A percentile compares a stretch with the other conserved stretches of the same genome.
Conservation (phyloP, 2,888 invertebrate genomes). For the Linnaemya tessellans region DNA sequence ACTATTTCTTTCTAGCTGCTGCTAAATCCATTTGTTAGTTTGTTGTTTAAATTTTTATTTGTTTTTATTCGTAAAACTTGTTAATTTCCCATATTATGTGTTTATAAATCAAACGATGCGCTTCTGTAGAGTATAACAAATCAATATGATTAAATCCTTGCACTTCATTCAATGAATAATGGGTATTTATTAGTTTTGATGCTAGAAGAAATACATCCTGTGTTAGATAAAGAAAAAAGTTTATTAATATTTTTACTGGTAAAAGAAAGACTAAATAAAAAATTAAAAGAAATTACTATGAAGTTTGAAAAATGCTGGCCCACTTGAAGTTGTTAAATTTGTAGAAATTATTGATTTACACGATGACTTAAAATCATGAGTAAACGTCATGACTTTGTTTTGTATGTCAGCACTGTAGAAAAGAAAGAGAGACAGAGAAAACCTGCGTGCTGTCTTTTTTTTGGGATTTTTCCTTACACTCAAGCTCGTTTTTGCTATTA, state of each 20-base stretch:
- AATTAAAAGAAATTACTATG: not conserved
- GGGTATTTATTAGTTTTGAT: slow-evolving; percentile 76
- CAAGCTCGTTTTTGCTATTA: too few species aligned
- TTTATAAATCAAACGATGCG: slow-evolving; percentile 77
- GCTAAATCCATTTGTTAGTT: not conserved
- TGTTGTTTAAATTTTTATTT: not conserved
- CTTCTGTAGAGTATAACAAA: slow-evolving; percentile 78
- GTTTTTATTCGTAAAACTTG: slow-evolving; percentile 66
- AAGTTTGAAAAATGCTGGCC: too few species aligned
- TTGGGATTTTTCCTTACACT: too few species aligned
- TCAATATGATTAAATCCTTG: slow-evolving; percentile 81
- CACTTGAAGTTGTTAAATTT: too few species aligned
- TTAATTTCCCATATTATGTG: slow-evolving; percentile 77
- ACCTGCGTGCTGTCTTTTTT: too few species aligned
- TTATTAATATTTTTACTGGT: not conserved
- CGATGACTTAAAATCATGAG: too few species aligned
- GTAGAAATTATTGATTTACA: too few species aligned
- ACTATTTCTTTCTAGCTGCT: not conserved
- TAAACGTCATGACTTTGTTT: too few species aligned
- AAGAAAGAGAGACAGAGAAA: too few species aligned
- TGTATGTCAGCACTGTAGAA: too few species aligned
- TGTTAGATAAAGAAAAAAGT: slow-evolving; percentile 20
- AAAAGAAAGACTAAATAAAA: not conserved
- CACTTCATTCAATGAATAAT: slow-evolving; percentile 77
- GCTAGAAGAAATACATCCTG: slow-evolving; percentile 78